These are phyloP conservation scores for Ondatra zibethicus DNA, from an alignment of 2,113 vertebrate species.

Conservation along the genomic window DNA sequence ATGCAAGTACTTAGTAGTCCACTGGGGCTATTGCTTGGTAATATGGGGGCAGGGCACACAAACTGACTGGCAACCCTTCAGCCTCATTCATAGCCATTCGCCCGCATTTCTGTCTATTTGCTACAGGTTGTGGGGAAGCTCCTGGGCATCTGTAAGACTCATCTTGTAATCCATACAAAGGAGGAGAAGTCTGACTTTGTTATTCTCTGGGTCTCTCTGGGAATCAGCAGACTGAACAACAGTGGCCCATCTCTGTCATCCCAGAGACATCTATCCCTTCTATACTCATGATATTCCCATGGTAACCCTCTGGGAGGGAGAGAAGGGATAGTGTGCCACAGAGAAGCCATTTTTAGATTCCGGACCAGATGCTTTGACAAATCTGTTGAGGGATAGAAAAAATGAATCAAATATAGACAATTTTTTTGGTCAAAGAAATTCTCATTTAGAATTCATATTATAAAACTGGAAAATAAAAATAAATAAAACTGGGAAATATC, in stretches of 20 bases:
- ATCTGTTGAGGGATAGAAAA: conserved; percentile 59
- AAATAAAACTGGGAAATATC: conserved; percentile 38
- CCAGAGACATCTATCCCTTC: background rate
- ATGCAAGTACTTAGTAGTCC: background rate
- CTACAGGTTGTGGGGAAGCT: background rate
- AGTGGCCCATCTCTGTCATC: background rate
- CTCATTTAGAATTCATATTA: conserved; percentile 48
- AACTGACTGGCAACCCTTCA: background rate
- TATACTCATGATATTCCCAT: conserved; percentile 61
- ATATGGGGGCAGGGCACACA: background rate
- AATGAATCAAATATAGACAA: conserved; percentile 43
- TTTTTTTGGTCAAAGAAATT: conserved; percentile 21
- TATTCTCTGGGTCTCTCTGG: background rate
- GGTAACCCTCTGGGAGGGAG: conserved; percentile 67
- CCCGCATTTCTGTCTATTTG: background rate
- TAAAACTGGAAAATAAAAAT: conserved; percentile 40
- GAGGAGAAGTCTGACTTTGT: background rate
- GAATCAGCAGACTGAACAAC: background rate
- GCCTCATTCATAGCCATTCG: background rate
- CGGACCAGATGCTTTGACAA: conserved; percentile 71
- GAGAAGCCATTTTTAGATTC: conserved; percentile 70
- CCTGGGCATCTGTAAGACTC: background rate
- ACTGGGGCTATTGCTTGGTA: accelerated
- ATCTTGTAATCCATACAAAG: background rate
- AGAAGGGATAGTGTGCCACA: conserved; percentile 42